A percentile compares a stretch with the other conserved stretches of the same genome.
phyloP scores from a whole-genome alignment of 2,113 vertebrate species.

The Cyprinus carpio region DNA sequence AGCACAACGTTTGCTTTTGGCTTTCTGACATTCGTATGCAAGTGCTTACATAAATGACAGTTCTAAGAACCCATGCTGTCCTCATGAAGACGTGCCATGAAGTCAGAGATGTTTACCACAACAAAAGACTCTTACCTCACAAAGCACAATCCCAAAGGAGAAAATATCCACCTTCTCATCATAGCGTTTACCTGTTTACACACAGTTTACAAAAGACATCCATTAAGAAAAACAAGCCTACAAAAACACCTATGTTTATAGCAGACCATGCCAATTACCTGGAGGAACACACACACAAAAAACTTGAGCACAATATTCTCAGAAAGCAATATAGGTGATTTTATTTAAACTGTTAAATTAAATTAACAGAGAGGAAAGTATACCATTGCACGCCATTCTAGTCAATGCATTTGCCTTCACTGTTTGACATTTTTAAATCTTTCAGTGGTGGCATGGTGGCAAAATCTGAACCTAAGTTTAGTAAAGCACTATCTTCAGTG shows the following conservation, averaged over 20 bases:
- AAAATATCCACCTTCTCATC: conserved; percentile 98
- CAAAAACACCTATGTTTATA: not conserved
- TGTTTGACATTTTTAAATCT: not conserved
- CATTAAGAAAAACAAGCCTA: not conserved
- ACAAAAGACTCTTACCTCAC: conserved; percentile 81
- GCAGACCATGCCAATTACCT: not conserved
- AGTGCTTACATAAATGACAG: not conserved
- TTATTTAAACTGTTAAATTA: too few relatives aligned
- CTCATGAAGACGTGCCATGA: not conserved
- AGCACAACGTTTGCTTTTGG: not conserved
- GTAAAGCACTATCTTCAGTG: too few relatives aligned
- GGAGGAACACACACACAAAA: not conserved
- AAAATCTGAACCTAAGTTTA: too few relatives aligned
- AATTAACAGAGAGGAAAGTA: too few relatives aligned
- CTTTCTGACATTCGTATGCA: not conserved
- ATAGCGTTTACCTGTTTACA: conserved; percentile 87
- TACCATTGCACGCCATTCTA: not conserved
- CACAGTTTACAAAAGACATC: conserved; percentile 18
- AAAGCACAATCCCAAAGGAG: conserved; percentile 95
- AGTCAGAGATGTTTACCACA: not conserved
- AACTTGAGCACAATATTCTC: not conserved
- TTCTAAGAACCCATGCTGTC: not conserved
- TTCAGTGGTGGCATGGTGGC: not conserved
- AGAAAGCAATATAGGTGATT: not conserved
- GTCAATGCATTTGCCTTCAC: not conserved